Percentiles rank a stretch among this genome's conserved stretches.
These are phyloP conservation scores for Bovichtus diacanthus DNA, from an alignment of 2,797 vertebrate species.

Conservation along the genomic window DNA sequence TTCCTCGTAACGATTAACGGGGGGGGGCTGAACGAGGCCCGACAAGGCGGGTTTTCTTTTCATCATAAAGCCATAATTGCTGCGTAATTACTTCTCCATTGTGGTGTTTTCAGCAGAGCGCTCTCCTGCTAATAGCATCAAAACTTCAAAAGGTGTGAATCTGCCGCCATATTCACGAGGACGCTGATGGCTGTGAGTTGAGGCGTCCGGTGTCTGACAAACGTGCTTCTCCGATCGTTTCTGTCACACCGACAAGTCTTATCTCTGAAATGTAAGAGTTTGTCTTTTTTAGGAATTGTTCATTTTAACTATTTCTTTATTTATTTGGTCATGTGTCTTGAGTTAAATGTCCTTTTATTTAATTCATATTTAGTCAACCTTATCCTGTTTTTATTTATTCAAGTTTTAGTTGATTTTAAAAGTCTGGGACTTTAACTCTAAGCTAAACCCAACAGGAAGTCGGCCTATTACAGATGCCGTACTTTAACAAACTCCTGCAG, in stretches of 20 bases:
- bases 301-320: no score
- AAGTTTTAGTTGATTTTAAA: no score
- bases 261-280: not conserved
- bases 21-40: not conserved
- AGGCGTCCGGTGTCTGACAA: not conserved
- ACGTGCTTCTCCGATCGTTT: not conserved
- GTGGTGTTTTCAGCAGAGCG: slow-evolving; percentile 38
- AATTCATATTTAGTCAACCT: no score
- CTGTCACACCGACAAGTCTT: not conserved
- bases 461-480: no score
- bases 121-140: slow-evolving; percentile 49
- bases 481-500: no score
- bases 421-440: no score
- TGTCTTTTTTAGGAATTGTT: no score
- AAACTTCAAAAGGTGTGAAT: slow-evolving; percentile 58
- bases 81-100: slow-evolving; percentile 66
- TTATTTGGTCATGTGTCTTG: no score
- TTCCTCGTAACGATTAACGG: slow-evolving; percentile 32
- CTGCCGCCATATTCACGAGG: slow-evolving; percentile 34
- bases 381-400: no score
- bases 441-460: no score
- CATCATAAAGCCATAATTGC: slow-evolving; percentile 63
- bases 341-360: no score
- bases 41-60: slow-evolving; percentile 42
- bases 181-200: not conserved